Percentiles rank a stretch among this genome's conserved stretches.
These are phyloP conservation scores for Anguilla pacifica DNA, from an alignment of 2,797 vertebrate genomes.

Conservation along the genomic window DNA sequence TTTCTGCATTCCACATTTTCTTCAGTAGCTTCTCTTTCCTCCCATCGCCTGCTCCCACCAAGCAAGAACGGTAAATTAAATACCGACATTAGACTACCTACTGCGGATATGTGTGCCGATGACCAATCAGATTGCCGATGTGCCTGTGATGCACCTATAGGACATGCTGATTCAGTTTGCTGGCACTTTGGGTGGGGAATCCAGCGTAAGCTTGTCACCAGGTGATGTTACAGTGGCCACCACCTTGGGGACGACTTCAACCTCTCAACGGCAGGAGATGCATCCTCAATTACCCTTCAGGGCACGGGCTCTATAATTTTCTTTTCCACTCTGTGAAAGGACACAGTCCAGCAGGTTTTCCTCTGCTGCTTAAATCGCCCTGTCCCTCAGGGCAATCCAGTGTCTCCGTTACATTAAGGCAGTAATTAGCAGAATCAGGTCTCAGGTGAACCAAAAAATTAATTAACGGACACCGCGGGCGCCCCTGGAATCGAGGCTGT, in stretches of 20 bases:
- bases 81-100: not conserved
- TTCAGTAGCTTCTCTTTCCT: no score
- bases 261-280: not conserved
- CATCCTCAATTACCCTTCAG: not conserved
- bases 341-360: not conserved
- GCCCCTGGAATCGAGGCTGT: not conserved
- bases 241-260: no score
- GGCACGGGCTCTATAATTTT: not conserved
- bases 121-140: not conserved
- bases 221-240: no score
- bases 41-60: no score
- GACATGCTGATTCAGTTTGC: not conserved
- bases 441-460: slow-evolving; percentile 13
- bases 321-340: not conserved
- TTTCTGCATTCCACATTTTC: not conserved
- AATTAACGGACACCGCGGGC: not conserved
- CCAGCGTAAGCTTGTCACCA: not conserved
- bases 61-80: not conserved
- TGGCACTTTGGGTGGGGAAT: not conserved
- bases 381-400: not conserved
- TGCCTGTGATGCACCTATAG: not conserved
- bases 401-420: not conserved
- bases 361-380: not conserved
- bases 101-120: not conserved
- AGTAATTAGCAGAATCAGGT: not conserved